These are phyloP conservation scores for Aplysina aerophoba DNA, from an alignment of 37 sponge, comb jelly and placozoan genomes.

Conservation along the genomic window DNA sequence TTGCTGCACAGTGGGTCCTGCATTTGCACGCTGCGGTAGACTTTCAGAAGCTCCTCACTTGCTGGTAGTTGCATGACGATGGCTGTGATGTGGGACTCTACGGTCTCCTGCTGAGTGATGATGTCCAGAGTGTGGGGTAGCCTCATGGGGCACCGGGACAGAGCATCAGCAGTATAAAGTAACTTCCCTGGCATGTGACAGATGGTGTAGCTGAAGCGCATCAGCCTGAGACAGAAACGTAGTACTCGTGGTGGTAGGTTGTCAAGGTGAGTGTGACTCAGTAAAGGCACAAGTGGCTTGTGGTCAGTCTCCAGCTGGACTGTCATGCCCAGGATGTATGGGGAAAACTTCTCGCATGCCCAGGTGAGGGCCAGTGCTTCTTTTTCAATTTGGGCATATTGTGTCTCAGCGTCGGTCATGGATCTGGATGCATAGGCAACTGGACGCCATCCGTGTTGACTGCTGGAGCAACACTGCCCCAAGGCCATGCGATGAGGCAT, in stretches of 20 bases:
- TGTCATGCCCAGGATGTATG: slow-evolving; percentile 36
- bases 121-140: background rate
- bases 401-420: no score
- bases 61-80: background rate
- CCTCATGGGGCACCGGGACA: slow-evolving; percentile 18
- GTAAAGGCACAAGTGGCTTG: slow-evolving; percentile 48
- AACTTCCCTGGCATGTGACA: slow-evolving; percentile 44
- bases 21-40: no score
- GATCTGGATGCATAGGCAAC: no score
- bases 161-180: slow-evolving; percentile 42
- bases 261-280: slow-evolving; percentile 38
- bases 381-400: no score
- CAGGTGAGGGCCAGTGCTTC: no score
- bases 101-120: background rate
- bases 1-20: no score
- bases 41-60: no score
- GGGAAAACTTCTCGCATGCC: no score
- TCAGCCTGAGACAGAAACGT: slow-evolving; percentile 39
- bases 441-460: no score
- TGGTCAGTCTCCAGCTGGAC: slow-evolving; percentile 47
- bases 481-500: no score
- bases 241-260: slow-evolving; percentile 42
- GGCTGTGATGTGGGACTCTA: background rate
- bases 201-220: slow-evolving; percentile 38
- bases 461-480: no score